These are phyloP conservation scores for Micromys minutus DNA, from an alignment of 2,113 vertebrate species.

Conservation along the genomic window DNA sequence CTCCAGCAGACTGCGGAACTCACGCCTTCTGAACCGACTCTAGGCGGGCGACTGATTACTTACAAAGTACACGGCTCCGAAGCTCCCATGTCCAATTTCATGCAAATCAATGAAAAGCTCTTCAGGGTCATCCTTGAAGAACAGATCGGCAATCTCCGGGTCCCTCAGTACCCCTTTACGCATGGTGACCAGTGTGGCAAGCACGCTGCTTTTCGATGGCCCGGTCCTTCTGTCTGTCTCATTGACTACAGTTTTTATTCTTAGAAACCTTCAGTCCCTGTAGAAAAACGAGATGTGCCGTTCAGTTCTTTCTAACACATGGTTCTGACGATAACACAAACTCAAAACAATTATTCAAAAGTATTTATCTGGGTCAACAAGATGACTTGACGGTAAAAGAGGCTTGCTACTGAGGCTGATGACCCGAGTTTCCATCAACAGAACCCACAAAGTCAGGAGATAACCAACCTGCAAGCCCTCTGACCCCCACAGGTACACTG, in stretches of 20 bases:
- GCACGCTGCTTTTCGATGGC: slow-evolving; percentile 66
- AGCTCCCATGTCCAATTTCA: slow-evolving; percentile 91
- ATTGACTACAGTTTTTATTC: slow-evolving; percentile 80
- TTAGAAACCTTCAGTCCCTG: slow-evolving; percentile 81
- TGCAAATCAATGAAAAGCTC: slow-evolving; percentile 89
- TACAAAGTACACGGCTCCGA: slow-evolving; percentile 91
- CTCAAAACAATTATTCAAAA: slow-evolving; percentile 48
- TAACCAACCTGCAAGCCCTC: not conserved
- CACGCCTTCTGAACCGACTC: not conserved
- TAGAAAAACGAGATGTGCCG: slow-evolving; percentile 45
- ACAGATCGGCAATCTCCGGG: slow-evolving; percentile 88
- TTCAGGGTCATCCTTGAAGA: slow-evolving; percentile 90
- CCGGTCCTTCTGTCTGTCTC: slow-evolving; percentile 78
- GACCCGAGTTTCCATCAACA: not conserved
- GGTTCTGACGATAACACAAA: slow-evolving; percentile 21
- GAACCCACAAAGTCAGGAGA: not conserved
- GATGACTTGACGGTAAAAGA: not conserved
- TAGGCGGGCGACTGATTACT: slow-evolving; percentile 75
- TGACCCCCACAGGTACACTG: not conserved
- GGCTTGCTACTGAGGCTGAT: not conserved
- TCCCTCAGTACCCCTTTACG: slow-evolving; percentile 88
- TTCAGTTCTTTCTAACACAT: slow-evolving; percentile 61
- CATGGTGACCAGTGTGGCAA: slow-evolving; percentile 83
- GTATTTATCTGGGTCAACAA: not conserved
- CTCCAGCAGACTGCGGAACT: not conserved